Evolutionary conservation across 2,113 vertebrate species (phyloP).

Genomic region (Chroicocephalus ridibundus): DNA sequence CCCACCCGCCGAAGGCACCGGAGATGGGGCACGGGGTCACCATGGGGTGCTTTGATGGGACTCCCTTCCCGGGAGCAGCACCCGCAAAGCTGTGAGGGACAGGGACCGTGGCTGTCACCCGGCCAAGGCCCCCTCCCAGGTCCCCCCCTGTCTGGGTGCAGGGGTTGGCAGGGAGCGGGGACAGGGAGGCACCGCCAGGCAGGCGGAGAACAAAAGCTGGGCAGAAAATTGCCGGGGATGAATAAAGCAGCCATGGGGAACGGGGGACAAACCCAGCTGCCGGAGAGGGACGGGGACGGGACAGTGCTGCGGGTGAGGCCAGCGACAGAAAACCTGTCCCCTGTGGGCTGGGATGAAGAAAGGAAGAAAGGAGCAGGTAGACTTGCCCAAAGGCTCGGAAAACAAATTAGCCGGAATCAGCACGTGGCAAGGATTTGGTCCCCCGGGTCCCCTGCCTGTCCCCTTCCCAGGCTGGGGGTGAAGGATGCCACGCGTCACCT

Average conservation of each 20-base stretch:
- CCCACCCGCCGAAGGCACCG: rapidly evolving
- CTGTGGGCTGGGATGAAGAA: background rate
- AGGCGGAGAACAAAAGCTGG: background rate
- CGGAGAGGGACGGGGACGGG: rapidly evolving
- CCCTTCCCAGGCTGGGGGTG: rapidly evolving
- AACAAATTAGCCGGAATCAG: rapidly evolving
- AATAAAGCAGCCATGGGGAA: background rate
- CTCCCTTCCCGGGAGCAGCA: background rate
- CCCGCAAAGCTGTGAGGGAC: rapidly evolving
- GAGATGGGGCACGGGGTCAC: background rate
- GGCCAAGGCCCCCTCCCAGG: too few relatives aligned
- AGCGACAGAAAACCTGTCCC: background rate
- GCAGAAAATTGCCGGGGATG: rapidly evolving
- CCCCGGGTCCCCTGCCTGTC: rapidly evolving
- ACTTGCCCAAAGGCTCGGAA: background rate
- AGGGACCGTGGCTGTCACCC: rapidly evolving
- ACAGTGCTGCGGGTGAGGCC: rapidly evolving
- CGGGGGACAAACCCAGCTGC: rapidly evolving
- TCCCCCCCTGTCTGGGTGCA: background rate
- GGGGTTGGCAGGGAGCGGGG: background rate
- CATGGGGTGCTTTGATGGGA: background rate
- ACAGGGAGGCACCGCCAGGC: background rate
- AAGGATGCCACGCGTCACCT: background rate
- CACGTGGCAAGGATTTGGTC: background rate
- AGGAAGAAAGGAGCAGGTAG: background rate